Conservation (phyloP, 2,888 invertebrate genomes). For the Diarsia brunnea region DNA sequence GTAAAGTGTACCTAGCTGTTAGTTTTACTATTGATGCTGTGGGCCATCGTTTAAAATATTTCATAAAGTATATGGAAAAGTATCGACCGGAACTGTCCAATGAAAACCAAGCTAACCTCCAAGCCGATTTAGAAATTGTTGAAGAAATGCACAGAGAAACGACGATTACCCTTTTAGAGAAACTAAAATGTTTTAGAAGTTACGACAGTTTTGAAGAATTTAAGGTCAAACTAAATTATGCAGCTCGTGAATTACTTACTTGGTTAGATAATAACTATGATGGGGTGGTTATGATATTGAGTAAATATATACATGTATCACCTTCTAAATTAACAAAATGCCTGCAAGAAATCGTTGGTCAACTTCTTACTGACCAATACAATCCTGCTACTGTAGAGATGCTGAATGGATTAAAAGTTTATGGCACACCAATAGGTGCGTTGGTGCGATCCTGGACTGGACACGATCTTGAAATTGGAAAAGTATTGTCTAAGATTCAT, state of each 20-base stretch:
- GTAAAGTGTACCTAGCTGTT: constrained; percentile 79
- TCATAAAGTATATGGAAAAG: constrained; percentile 79
- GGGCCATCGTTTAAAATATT: constrained; percentile 79
- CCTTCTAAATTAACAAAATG: constrained; percentile 80
- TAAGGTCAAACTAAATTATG: constrained; percentile 71
- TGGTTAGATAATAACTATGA: constrained; percentile 86
- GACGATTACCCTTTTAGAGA: constrained; percentile 73
- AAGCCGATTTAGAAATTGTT: constrained; percentile 84
- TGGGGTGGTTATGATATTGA: constrained; percentile 76
- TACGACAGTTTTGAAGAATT: constrained; percentile 75
- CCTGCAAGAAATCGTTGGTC: constrained; percentile 82
- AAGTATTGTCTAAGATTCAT: constrained; percentile 81
- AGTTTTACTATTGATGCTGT: constrained; percentile 83
- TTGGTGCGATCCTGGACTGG: constrained; percentile 79
- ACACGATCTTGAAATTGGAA: constrained; percentile 82
- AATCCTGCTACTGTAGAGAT: constrained; percentile 71
- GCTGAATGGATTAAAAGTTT: constrained; percentile 76
- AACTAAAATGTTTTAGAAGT: constrained; percentile 78
- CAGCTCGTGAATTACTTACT: constrained; percentile 77
- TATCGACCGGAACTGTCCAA: constrained; percentile 72
- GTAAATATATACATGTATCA: constrained; percentile 78
- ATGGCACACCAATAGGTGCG: constrained; percentile 76
- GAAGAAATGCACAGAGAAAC: constrained; percentile 86
- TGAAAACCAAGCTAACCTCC: constrained; percentile 73
- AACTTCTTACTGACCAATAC: constrained; percentile 72